Evolutionary conservation across 2,113 vertebrate genomes (phyloP), one percentile per base, ranked within the genome.

Genomic region (Colius striatus): DNA sequence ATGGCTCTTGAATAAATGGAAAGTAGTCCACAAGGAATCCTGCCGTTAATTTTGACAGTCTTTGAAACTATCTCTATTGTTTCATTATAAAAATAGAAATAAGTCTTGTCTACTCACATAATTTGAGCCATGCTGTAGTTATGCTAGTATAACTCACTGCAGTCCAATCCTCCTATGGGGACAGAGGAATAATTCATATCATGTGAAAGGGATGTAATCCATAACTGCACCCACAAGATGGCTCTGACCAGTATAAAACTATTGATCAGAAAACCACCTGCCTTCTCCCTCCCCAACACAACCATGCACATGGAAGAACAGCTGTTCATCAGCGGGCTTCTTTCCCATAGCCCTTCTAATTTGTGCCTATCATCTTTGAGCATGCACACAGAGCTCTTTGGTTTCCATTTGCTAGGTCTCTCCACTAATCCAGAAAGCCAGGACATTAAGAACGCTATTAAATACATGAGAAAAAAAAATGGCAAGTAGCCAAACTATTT

Each of bases 251-350:
- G 57, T 77, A 36, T 16, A 88, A 63, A 3, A 3, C 19, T 93
- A 96, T 96, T 92, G 96, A 93, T 97, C 94, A 87, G 82, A 86
- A 92, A 93, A 86, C 82, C 95, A 96, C 93, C 90, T 96, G 95
- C 85, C 85, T 92, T 93, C 57, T 61, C 83, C 43, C 77, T 92
- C 79, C 57, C 76, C 63, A 77, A 1, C 55, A 18, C 14, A 1
- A 45, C 7, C 85, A n/a, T 53, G 70, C 92, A 94, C 92, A 96
- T 91, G 91, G 89, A 89, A 92, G 80, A 71, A 47, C 96, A 97
- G 96, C 96, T 97, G 96, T 25, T 93, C 18, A 0, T 67, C 32
- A 7, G 80, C 51, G 79, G 34, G 29, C 91, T 93, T 32, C 86
- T 93, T 96, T 97, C 96, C 96, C 95, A 97, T 91, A 97, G 70